Evolutionary conservation across 2,797 vertebrate genomes (phyloP).

Genomic region (Lithobates sylvaticus): DNA sequence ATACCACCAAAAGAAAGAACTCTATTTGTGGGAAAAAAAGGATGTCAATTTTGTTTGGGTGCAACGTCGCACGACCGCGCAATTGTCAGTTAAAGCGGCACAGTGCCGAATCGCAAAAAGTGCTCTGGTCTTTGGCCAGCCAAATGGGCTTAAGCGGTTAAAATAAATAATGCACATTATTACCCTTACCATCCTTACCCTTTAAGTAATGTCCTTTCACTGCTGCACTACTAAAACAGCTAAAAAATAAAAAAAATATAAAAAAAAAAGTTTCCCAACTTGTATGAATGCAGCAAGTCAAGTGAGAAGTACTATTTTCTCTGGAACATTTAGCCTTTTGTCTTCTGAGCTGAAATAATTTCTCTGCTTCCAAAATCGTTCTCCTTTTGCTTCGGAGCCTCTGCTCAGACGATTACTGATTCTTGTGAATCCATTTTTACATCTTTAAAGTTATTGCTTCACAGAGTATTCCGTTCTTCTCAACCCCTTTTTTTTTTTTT

Average conservation of each 20-base stretch:
- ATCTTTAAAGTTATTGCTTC: constrained; percentile 62
- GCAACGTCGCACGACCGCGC: no score
- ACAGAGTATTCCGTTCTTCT: constrained; percentile 12
- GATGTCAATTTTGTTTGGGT: no score
- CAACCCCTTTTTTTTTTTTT: constrained; percentile 44
- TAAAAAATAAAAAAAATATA: no score
- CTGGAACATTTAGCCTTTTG: constrained; percentile 35
- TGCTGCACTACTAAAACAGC: not conserved
- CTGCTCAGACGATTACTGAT: constrained; percentile 28
- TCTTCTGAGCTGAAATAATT: constrained; percentile 23
- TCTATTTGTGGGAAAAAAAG: no score
- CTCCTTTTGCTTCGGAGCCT: not conserved
- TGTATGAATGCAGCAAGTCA: not conserved
- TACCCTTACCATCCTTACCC: no score
- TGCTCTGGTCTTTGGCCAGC: no score
- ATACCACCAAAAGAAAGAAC: no score
- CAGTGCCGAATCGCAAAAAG: no score
- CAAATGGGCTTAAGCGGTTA: no score
- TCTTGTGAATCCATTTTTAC: constrained; percentile 33
- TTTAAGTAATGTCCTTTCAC: no score
- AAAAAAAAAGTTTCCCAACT: constrained; percentile 7
- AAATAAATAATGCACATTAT: no score
- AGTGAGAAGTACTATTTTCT: constrained; percentile 10
- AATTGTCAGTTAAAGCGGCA: no score
- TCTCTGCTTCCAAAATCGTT: constrained; percentile 15